A percentile compares a stretch with the other conserved stretches of the same genome.
phyloP scores from a whole-genome alignment of 2,888 invertebrate species.

The Orthosia cruda region DNA sequence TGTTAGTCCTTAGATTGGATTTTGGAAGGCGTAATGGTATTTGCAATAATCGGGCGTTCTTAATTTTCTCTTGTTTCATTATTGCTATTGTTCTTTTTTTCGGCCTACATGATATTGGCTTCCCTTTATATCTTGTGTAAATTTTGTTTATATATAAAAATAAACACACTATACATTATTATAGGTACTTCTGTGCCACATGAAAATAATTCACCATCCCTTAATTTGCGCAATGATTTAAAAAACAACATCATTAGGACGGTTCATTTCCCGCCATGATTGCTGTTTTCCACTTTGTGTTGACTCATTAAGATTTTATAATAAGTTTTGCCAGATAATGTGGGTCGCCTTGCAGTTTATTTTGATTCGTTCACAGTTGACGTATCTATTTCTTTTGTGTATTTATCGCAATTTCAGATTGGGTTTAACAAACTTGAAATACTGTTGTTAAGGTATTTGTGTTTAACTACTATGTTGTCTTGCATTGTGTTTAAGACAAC shows the following conservation, averaged over 20 bases:
- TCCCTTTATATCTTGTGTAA: not conserved
- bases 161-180: not conserved
- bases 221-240: slow-evolving; percentile 66
- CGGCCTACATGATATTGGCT: not conserved
- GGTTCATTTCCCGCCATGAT: slow-evolving; percentile 75
- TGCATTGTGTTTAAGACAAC: no score
- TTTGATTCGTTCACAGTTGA: not conserved
- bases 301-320: slow-evolving; percentile 68
- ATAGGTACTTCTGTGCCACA: not conserved
- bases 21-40: slow-evolving; percentile 43
- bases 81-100: slow-evolving; percentile 12
- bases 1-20: slow-evolving; percentile 32
- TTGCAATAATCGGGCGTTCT: slow-evolving; percentile 37
- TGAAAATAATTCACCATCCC: slow-evolving; percentile 48
- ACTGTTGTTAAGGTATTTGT: no score
- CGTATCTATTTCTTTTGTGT: not conserved
- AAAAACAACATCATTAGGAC: slow-evolving; percentile 72
- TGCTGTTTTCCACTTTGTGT: slow-evolving; percentile 70
- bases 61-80: slow-evolving; percentile 5
- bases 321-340: slow-evolving; percentile 50
- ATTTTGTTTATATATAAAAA: not conserved
- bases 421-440: no score
- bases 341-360: slow-evolving; percentile 9
- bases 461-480: no score
- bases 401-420: not conserved